These are phyloP conservation scores for Hippasteria phrygiana DNA, from an alignment of 53 echinoderm and acorn worm species.

Conservation along the genomic window DNA sequence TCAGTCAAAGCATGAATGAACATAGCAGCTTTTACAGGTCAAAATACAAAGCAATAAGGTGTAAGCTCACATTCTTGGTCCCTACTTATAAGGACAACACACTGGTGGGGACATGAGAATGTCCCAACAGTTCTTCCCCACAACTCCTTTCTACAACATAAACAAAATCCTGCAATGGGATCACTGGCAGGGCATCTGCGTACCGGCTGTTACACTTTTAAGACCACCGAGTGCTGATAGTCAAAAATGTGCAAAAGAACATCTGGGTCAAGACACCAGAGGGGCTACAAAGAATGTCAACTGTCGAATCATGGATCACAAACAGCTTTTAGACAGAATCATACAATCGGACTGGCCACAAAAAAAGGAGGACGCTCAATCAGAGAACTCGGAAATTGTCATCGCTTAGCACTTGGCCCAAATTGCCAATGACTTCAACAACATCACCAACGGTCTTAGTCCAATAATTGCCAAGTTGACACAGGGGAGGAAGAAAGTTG, in stretches of 20 bases:
- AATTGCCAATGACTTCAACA: background rate
- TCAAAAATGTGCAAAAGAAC: background rate
- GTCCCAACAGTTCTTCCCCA: too few relatives aligned
- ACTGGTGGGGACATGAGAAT: too few relatives aligned
- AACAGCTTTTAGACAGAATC: background rate
- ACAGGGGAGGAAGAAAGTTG: background rate
- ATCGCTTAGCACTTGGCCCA: background rate
- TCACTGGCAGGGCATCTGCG: too few relatives aligned
- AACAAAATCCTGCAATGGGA: too few relatives aligned
- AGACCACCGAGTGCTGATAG: background rate
- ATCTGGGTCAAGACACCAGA: background rate
- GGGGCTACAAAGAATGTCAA: background rate
- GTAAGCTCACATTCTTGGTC: too few relatives aligned
- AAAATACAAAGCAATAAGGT: too few relatives aligned
- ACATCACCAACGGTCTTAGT: background rate
- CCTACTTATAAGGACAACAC: too few relatives aligned
- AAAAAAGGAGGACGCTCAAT: background rate
- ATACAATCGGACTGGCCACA: background rate
- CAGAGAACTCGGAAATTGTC: background rate
- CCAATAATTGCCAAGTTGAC: background rate
- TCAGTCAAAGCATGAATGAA: too few relatives aligned
- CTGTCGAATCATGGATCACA: conserved; percentile 8
- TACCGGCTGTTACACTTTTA: conserved; percentile 2
- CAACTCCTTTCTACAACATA: too few relatives aligned
- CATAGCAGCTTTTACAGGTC: too few relatives aligned